phyloP scores from a whole-genome alignment of 2,113 vertebrate genomes.

The Gymnorhina tibicen region DNA sequence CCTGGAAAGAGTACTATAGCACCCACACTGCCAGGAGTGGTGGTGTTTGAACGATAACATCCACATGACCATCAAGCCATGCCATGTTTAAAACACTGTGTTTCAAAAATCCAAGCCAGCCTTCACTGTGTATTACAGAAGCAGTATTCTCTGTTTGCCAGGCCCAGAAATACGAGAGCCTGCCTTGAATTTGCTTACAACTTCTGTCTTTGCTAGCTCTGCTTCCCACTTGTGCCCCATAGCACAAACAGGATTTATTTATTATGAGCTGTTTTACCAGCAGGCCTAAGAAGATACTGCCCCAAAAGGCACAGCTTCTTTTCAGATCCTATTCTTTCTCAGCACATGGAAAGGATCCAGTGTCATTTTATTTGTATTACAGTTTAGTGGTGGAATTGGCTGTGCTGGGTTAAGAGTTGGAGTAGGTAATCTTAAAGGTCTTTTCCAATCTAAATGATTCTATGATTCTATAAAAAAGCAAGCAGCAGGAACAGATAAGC shows the following conservation, averaged over 20 bases:
- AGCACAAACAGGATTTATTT: not conserved
- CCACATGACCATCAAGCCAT: not conserved
- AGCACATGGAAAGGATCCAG: not conserved
- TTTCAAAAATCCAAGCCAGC: not conserved
- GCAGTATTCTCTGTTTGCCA: not conserved
- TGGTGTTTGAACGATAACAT: not conserved
- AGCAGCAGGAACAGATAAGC: constrained; percentile 1
- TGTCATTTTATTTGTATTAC: not conserved
- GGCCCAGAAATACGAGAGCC: not conserved
- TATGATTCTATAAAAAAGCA: not conserved
- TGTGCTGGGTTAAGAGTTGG: not conserved
- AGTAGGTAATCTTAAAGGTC: not conserved
- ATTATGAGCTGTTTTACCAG: not conserved
- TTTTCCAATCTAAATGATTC: not conserved
- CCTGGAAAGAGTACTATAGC: not conserved
- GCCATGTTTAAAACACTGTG: not conserved
- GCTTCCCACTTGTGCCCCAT: not conserved
- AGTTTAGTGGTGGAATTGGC: not conserved
- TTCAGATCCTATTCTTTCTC: not conserved
- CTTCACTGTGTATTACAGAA: not conserved
- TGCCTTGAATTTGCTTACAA: not conserved
- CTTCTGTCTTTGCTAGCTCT: not conserved
- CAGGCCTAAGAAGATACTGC: not conserved
- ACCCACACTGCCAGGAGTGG: not conserved
- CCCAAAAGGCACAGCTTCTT: not conserved